phyloP scores from a whole-genome alignment of 2,888 invertebrate species.

The Idaea straminata region DNA sequence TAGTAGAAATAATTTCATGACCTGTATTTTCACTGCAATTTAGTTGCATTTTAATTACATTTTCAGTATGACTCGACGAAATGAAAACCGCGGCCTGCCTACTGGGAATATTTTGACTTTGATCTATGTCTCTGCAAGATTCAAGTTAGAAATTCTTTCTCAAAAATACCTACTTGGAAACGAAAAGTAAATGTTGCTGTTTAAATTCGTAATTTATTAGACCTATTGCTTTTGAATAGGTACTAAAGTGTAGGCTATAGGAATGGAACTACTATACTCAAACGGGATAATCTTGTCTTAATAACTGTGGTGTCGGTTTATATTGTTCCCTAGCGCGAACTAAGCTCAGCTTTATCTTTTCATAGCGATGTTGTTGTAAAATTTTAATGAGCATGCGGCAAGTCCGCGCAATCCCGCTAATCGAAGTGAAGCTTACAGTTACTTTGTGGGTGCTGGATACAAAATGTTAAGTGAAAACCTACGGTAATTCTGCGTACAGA shows the following conservation, averaged over 20 bases:
- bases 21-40: neutral
- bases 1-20: neutral
- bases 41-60: neutral
- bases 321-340: conserved; percentile 36
- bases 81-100: neutral
- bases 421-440: conserved; percentile 55
- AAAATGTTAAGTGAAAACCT: conserved; percentile 33
- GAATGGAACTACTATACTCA: neutral
- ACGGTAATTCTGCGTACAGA: neutral
- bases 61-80: neutral
- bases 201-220: neutral
- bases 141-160: neutral
- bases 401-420: conserved; percentile 51
- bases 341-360: conserved; percentile 48
- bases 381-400: conserved; percentile 62
- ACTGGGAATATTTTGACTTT: neutral
- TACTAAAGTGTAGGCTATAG: neutral
- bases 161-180: neutral
- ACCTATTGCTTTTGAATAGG: neutral
- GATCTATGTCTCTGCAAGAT: neutral
- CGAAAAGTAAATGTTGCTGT: neutral
- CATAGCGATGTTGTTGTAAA: conserved; percentile 53
- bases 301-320: conserved; percentile 29
- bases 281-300: conserved; percentile 9
- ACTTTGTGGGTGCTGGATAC: conserved; percentile 48